Evolutionary conservation across 2,888 invertebrate species (phyloP).

Genomic region (Eulithis testata): DNA sequence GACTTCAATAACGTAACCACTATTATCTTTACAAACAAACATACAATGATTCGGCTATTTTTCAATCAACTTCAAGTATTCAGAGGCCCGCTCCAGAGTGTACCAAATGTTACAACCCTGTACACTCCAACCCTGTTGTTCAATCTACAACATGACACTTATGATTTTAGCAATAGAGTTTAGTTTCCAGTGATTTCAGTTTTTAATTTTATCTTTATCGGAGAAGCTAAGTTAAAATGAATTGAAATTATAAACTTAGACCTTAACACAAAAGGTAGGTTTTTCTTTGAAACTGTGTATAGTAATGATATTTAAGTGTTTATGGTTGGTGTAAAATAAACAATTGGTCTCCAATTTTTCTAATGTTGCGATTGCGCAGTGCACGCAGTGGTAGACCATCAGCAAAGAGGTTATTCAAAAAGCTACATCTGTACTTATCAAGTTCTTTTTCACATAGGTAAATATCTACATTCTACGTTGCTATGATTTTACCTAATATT

Average conservation of each 20-base stretch:
- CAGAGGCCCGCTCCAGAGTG: constrained; percentile 46
- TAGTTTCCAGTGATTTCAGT: constrained; percentile 22
- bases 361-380: constrained; percentile 14
- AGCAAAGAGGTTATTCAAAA: too few species aligned
- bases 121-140: constrained; percentile 28
- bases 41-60: constrained; percentile 73
- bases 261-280: not conserved
- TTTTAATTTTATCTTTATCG: not conserved
- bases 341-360: constrained; percentile 40
- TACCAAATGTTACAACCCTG: constrained; percentile 66
- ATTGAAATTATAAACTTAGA: constrained; percentile 8
- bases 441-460: too few species aligned
- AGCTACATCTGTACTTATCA: not conserved
- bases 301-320: constrained; percentile 48
- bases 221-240: not conserved
- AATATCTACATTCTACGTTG: too few species aligned
- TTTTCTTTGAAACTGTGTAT: constrained; percentile 23
- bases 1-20: constrained; percentile 63
- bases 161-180: not conserved
- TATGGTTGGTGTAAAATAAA: constrained; percentile 55
- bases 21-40: constrained; percentile 76
- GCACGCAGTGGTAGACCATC: too few species aligned
- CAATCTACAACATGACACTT: constrained; percentile 14
- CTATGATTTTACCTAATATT: not conserved
- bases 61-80: constrained; percentile 77